Evolutionary conservation across 1,140 invertebrate genomes (phyloP).

Genomic region (Anoplolepis gracilipes): DNA sequence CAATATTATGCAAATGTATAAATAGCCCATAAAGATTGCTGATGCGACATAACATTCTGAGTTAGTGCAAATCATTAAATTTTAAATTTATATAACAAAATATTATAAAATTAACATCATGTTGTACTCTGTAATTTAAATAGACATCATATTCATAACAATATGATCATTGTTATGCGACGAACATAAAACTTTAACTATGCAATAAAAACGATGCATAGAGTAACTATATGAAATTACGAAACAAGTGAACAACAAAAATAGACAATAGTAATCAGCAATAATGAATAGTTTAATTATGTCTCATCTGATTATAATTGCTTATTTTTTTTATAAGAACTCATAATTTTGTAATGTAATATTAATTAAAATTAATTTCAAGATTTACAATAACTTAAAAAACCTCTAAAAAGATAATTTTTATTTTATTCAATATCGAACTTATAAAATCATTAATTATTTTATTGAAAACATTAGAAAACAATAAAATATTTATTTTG

Average conservation of each 20-base stretch:
- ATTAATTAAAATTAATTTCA: not conserved
- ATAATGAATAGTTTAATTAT: conserved; percentile 18
- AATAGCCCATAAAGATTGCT: not conserved
- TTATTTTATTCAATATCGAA: not conserved
- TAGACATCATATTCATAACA: not conserved
- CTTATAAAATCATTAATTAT: not conserved
- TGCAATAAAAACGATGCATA: not conserved
- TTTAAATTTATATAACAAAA: not conserved
- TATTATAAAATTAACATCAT: not conserved
- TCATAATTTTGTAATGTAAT: no score
- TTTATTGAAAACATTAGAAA: not conserved
- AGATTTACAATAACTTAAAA: conserved; percentile 1
- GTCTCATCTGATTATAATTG: not conserved
- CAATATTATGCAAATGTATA: not conserved
- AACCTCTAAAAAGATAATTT: not conserved
- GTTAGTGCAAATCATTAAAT: not conserved
- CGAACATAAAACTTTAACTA: not conserved
- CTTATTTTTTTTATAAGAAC: no score
- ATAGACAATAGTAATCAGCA: not conserved
- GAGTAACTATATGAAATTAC: not conserved
- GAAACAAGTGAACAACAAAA: not conserved
- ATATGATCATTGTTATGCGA: not conserved
- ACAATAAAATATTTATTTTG: conserved; percentile 2
- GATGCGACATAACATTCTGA: not conserved
- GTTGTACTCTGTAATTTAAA: not conserved